These are phyloP conservation scores for Tinea semifulvella DNA, from an alignment of 2,888 invertebrate species.

Conservation along the genomic window DNA sequence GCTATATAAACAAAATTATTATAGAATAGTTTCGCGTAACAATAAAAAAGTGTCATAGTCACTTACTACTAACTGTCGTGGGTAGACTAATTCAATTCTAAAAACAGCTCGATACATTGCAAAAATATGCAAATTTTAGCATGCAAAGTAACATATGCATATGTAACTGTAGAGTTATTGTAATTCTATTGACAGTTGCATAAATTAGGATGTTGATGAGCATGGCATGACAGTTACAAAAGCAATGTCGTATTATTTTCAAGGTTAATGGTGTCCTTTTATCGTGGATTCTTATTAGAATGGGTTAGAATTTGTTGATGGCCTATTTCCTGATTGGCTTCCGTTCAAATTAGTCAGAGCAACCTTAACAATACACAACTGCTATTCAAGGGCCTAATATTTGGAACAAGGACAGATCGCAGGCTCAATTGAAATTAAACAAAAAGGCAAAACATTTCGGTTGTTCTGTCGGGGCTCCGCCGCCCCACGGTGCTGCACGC, in stretches of 20 bases:
- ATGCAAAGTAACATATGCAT: too few species aligned
- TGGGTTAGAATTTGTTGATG: not conserved
- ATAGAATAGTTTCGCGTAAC: too few species aligned
- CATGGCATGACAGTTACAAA: too few species aligned
- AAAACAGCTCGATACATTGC: too few species aligned
- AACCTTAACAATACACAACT: not conserved
- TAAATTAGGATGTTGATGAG: not conserved
- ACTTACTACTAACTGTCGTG: too few species aligned
- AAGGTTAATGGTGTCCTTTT: too few species aligned
- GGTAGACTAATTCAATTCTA: not conserved
- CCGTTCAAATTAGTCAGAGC: not conserved
- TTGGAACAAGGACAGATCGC: not conserved
- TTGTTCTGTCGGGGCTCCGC: not conserved
- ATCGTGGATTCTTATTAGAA: slow-evolving; percentile 1
- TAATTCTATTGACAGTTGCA: not conserved
- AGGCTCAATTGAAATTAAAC: slow-evolving; percentile 4
- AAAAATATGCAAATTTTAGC: too few species aligned
- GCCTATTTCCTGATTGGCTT: not conserved
- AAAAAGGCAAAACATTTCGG: not conserved
- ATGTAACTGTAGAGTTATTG: not conserved
- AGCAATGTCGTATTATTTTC: too few species aligned
- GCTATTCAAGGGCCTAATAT: not conserved
- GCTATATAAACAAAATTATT: too few species aligned
- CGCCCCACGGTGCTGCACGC: not conserved
- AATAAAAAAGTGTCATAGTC: too few species aligned